A percentile compares a stretch with the other conserved stretches of the same genome.
Conservation (phyloP, 2,888 invertebrate genomes). For the Frankliniella fusca region DNA sequence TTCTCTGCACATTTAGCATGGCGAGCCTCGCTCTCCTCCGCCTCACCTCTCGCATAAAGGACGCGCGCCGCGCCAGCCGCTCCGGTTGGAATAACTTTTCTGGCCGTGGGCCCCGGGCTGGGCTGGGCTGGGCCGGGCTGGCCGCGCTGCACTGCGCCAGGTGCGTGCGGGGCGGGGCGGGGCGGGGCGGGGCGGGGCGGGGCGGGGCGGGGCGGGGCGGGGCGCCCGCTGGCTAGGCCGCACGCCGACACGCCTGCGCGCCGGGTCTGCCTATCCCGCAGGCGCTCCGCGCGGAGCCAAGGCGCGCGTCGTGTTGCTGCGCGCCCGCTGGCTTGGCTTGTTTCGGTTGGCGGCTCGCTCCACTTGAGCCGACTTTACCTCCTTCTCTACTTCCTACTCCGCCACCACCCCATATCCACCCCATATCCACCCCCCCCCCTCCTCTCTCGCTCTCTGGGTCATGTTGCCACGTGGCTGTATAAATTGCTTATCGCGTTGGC, state of each 20-base stretch:
- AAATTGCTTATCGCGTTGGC: neutral
- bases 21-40: too few relatives aligned
- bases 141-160: neutral
- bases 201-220: neutral
- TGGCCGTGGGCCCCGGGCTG: neutral
- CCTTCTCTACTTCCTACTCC: too few relatives aligned
- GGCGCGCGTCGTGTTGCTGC: neutral
- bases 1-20: too few relatives aligned
- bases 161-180: neutral
- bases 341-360: neutral
- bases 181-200: neutral
- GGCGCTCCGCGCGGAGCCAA: neutral
- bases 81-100: slow-evolving; percentile 1
- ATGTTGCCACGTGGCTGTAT: neutral
- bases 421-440: too few relatives aligned
- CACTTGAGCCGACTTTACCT: too few relatives aligned
- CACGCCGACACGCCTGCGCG: neutral
- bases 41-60: too few relatives aligned
- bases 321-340: neutral
- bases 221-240: neutral
- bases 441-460: too few relatives aligned
- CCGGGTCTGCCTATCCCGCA: neutral
- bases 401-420: too few relatives aligned
- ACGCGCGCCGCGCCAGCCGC: neutral
- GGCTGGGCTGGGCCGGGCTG: neutral